Conservation (phyloP, 2,797 vertebrate genomes). For the Sus cebifrons region DNA sequence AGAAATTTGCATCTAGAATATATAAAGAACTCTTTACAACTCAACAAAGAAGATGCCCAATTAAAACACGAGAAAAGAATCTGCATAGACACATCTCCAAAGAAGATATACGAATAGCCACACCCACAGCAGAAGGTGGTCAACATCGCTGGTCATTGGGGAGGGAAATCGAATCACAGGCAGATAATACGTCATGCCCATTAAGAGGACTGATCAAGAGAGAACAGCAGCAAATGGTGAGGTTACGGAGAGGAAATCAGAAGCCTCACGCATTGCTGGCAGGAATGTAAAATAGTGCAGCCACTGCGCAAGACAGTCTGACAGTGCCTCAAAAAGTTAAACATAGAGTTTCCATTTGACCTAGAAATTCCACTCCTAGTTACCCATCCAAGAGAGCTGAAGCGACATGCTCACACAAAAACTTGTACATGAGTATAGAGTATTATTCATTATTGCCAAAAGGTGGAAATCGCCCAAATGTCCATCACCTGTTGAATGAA, state of each 20-base stretch:
- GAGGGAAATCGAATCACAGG: neutral
- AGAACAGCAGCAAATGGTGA: neutral
- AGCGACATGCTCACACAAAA: neutral
- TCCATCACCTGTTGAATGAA: neutral
- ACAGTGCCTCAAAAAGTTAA: neutral
- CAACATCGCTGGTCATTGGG: too few species aligned
- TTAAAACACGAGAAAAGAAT: neutral
- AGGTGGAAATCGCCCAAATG: neutral
- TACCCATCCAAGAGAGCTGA: neutral
- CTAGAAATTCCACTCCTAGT: neutral
- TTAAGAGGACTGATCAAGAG: neutral
- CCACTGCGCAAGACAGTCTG: neutral
- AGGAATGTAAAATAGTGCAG: neutral
- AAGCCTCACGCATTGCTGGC: too few species aligned
- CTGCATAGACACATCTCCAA: neutral
- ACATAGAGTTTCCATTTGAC: neutral
- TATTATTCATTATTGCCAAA: neutral
- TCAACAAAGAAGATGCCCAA: neutral
- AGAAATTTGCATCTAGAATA: neutral
- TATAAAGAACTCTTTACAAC: neutral
- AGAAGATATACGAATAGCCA: neutral
- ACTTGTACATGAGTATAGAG: neutral
- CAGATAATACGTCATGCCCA: neutral
- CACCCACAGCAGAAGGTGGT: neutral
- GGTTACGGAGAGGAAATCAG: too few species aligned